Evolutionary conservation across 2,797 vertebrate species (phyloP), one percentile per base, ranked within the genome.

Genomic region (Pipistrellus nathusii): DNA sequence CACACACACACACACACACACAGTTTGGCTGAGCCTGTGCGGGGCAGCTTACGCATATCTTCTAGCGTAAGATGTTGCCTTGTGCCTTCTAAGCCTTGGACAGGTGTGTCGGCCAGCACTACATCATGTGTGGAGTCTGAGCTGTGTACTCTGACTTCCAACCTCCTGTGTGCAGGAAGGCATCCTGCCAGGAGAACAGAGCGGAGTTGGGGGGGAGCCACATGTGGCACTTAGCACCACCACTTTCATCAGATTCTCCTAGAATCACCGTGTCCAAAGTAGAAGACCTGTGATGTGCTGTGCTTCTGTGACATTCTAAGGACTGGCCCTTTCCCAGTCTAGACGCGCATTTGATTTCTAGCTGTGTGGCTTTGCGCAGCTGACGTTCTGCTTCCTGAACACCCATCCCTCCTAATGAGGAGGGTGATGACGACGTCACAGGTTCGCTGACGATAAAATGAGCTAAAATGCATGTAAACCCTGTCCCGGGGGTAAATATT

Each of bases 151-250:
- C 55, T 8, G 18, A 23, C 59, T 69, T 73, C 13, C 85, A 71
- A 30, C 9, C 15, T 84, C 15, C 48, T 8, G 25, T 32, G 38
- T 69, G 35, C 51, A 41, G 23, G 17, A n/a, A 5, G 35, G 48
- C 12, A 0, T 7, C 15, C 8, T 32, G 14, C 46, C 5, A 9
- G 25, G 44, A n/a, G 11, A 66, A 41, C 9, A 8, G 69, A 41
- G 20, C 9, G 3, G 35, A 41, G 10, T 1, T 17, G 59, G 48
- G 27, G 27, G 21, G 7, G 6, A 6, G 12, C 82, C 57, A 5
- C 13, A 0, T 2, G 23, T 27, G 2, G 18, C 4, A 3, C 77
- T 30, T 68, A 10, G 13, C 15, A 7, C 6, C 2, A 35, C 35
- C 7, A 7, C 66, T 11, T 41, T 62, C 51, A 8, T 0, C 81